These are phyloP conservation scores for Alcedo quadribrachys DNA, from an alignment of 2,797 vertebrate species.

Conservation along the genomic window DNA sequence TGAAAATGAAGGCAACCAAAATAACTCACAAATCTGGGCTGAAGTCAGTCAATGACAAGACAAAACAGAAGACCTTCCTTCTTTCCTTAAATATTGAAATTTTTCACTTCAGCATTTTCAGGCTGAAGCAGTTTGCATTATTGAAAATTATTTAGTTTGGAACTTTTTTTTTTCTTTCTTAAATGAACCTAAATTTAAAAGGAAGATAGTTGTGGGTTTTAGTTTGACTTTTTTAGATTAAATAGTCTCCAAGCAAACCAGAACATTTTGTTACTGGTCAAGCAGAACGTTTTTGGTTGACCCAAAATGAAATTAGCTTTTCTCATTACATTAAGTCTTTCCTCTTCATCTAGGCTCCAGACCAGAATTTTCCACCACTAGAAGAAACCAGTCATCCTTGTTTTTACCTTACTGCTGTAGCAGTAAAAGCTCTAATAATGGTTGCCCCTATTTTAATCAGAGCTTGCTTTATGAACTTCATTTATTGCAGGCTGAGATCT, in stretches of 20 bases:
- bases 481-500: neutral
- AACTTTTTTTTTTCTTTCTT: neutral
- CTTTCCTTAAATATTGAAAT: conserved; percentile 7
- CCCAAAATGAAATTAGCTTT: neutral
- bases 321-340: neutral
- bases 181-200: neutral
- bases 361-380: neutral
- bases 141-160: neutral
- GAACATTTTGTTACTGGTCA: conserved; percentile 22
- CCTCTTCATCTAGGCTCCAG: neutral
- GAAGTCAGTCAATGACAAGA: conserved; percentile 10
- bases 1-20: conserved; percentile 35
- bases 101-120: neutral
- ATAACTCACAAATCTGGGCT: conserved; percentile 11
- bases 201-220: neutral
- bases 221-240: neutral
- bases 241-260: conserved; percentile 4
- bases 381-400: neutral
- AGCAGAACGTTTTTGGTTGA: neutral
- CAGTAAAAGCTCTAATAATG: neutral
- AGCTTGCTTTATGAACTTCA: neutral
- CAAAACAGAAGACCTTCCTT: conserved; percentile 6
- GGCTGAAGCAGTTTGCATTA: neutral
- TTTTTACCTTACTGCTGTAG: neutral
- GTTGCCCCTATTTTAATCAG: neutral